Evolutionary conservation across 2,888 invertebrate species (phyloP), one percentile per base, ranked within the genome.

Genomic region (Sphinx pinastri): DNA sequence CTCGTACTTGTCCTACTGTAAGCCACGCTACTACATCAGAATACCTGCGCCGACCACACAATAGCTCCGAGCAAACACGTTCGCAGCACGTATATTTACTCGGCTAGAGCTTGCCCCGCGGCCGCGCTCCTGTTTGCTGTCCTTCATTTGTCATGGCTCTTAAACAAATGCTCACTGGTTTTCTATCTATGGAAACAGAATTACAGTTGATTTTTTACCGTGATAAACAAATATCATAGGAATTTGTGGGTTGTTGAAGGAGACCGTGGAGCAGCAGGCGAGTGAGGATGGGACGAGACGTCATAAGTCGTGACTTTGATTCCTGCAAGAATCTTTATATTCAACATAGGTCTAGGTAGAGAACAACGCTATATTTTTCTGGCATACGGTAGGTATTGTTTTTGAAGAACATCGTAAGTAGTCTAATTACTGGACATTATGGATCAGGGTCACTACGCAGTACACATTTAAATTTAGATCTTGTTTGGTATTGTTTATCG

Each of bases 21-120:
- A 5, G 11, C 3, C 3, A 47, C 47, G 1, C 13, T 12, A 47
- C 63, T 58, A 31, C 31, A 14, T 7, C 19, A 1, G 47, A 19
- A 49, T 63, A 63, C 63, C 63, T 63, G 63, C 19, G 3, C 51
- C 57, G 51, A 52, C 70, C 16, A 58, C 57, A 71, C 68, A 68
- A 66, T 68, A 51, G 68, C 8, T 57, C 57, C 51, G 57, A 19
- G 31, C 68, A 71, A 68, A 71, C 71, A 71, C 51, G 68, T 49
- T 13, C 67, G 54, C 19, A 38, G 63, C 71, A 58, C 71, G 66
- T 66, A 16, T 71, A 68, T 71, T 71, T 68, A 38, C 57, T 63
- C 54, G 52, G n/a, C 67, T 70, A 59, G 51, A 25, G 63, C 51
- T 19, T 49, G 57, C 63, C 66, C 47, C 68, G 70, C 25, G 47